These are phyloP conservation scores for Ceyx melanurus DNA, from an alignment of 2,113 vertebrate genomes.

Conservation along the genomic window DNA sequence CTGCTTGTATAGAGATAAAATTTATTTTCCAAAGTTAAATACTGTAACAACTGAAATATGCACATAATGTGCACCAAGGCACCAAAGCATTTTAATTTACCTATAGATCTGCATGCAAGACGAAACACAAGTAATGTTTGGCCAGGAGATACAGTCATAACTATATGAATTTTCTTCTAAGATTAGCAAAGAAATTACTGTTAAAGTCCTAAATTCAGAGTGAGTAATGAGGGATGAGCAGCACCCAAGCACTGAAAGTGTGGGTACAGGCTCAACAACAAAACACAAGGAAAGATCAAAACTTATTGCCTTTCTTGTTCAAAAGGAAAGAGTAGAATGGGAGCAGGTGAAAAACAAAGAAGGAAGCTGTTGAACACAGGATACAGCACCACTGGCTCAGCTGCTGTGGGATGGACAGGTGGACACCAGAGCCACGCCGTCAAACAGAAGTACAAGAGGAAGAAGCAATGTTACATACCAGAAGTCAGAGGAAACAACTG, in stretches of 20 bases:
- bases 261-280: background rate
- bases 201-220: background rate
- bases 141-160: background rate
- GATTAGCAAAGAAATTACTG: background rate
- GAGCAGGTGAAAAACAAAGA: background rate
- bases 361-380: background rate
- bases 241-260: background rate
- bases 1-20: background rate
- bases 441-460: background rate
- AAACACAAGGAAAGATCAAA: background rate
- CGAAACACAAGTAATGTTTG: background rate
- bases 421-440: background rate
- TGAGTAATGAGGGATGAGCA: background rate
- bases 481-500: conserved; percentile 10
- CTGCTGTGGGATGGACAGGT: background rate
- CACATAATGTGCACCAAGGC: background rate
- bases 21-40: conserved; percentile 2
- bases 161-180: background rate
- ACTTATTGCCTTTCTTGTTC: background rate
- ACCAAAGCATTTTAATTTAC: background rate
- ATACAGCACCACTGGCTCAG: background rate
- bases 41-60: background rate
- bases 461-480: background rate
- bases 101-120: background rate
- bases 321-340: background rate